Evolutionary conservation across 2,113 vertebrate species (phyloP), one percentile per base, ranked within the genome.

Genomic region (Oxyura jamaicensis): DNA sequence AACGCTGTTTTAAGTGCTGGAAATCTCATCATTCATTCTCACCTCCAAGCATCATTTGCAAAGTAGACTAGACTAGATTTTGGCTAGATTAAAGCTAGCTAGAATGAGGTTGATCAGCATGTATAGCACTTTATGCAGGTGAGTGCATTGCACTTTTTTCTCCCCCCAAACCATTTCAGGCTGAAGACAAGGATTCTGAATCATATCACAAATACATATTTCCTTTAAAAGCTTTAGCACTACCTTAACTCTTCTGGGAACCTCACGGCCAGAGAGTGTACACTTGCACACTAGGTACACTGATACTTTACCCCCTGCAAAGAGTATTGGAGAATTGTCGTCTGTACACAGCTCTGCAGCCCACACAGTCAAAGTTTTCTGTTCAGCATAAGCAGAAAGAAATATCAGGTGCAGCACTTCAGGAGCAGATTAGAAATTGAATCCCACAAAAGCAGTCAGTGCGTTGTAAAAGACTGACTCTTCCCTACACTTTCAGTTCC

Each of bases 371-470:
- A 66, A 69, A 71, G 17, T 69, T 75, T 82, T 81, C 52, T 22
- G 22, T 76, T 87, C 58, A 83, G 31, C 4, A 1, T 48, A 90
- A 91, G 29, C 5, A 1, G 75, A 68, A 94, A 92, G 68, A 86
- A 96, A 11, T 63, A 81, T 4, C 46, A 84, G n/a, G 63, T 91
- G 79, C 58, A 50, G 93, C 58, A 83, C 90, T 96, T 87, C 28
- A 82, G 82, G 62, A 93, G 35, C 41, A 73, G 25, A 91, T 86
- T 39, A 73, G 53, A 53, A 87, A 87, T 88, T 91, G 90, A 93
- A 86, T 93, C 42, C 36, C 85, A 53, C 56, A 80, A 86, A 95
- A 84, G 80, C 86, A 83, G 71, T 58, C 77, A 48, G 39, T 46
- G 60, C 69, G 23, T 84, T 42, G 29, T 44, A 66, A 56, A 28